Percentiles rank a stretch among this genome's conserved stretches.
These are phyloP conservation scores for Anarrhichthys ocellatus DNA, from an alignment of 2,113 vertebrate species.

Conservation along the genomic window DNA sequence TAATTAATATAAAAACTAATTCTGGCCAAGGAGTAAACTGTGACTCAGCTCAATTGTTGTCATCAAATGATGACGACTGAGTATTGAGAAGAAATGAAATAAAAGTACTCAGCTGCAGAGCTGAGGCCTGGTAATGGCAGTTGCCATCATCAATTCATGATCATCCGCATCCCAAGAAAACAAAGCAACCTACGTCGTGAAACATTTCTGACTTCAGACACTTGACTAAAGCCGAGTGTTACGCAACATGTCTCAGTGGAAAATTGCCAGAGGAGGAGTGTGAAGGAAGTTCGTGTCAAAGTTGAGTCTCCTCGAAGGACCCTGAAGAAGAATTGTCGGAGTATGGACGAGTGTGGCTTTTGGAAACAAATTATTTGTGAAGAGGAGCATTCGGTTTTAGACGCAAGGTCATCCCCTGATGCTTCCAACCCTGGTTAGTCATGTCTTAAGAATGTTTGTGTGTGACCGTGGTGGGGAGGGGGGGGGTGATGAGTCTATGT, in stretches of 20 bases:
- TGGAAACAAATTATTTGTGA: conserved; percentile 74
- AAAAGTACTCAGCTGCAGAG: not conserved
- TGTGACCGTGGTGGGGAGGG: not conserved
- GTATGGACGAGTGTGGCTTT: conserved; percentile 52
- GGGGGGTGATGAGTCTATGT: conserved; percentile 20
- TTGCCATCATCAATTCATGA: conserved; percentile 3
- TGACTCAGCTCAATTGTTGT: conserved; percentile 6
- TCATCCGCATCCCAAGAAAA: conserved; percentile 9
- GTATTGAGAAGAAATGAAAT: not conserved
- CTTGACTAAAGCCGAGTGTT: conserved; percentile 40
- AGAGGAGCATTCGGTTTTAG: conserved; percentile 59
- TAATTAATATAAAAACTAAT: not conserved
- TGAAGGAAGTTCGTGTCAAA: conserved; percentile 34
- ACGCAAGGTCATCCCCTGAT: conserved; percentile 70
- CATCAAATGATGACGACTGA: not conserved
- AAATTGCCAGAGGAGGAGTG: conserved; percentile 5
- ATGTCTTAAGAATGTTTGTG: conserved; percentile 55
- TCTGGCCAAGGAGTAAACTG: not conserved
- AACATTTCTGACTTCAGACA: conserved; percentile 11
- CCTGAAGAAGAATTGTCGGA: conserved; percentile 35
- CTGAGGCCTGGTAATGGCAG: not conserved
- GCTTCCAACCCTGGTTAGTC: conserved; percentile 69
- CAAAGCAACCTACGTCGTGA: conserved; percentile 8
- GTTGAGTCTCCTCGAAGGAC: conserved; percentile 43
- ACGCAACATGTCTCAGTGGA: conserved; percentile 43